Evolutionary conservation across 1,140 invertebrate genomes (phyloP).

Genomic region (Drosophila burlai): DNA sequence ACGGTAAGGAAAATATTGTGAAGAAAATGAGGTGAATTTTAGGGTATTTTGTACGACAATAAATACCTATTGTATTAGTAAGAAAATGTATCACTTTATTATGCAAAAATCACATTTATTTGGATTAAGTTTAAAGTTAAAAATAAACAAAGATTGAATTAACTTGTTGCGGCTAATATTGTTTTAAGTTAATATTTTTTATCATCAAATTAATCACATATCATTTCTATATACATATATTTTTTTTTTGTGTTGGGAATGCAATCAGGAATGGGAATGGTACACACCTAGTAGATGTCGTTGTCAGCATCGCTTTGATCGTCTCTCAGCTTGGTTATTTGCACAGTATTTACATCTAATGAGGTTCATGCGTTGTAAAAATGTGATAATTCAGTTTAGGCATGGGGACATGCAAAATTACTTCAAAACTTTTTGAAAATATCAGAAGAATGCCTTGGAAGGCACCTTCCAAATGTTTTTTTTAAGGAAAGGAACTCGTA

Average conservation of each 20-base stretch:
- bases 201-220: neutral
- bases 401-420: neutral
- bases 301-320: conserved; percentile 63
- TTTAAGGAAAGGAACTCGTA: too few relatives aligned
- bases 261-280: conserved; percentile 4
- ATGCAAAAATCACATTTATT: neutral
- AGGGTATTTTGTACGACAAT: neutral
- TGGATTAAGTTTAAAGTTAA: neutral
- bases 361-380: conserved; percentile 34
- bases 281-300: conserved; percentile 40
- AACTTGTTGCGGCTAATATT: neutral
- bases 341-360: conserved; percentile 18
- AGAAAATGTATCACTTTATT: neutral
- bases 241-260: neutral
- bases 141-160: neutral
- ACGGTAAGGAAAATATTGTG: neutral
- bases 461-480: neutral
- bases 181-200: too few relatives aligned
- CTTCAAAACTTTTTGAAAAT: neutral
- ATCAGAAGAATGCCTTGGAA: neutral
- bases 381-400: conserved; percentile 30
- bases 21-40: neutral
- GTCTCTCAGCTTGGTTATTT: conserved; percentile 70
- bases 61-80: neutral
- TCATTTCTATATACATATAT: neutral